phyloP scores from a whole-genome alignment of 2,113 vertebrate genomes.

The Gymnarchus niloticus region DNA sequence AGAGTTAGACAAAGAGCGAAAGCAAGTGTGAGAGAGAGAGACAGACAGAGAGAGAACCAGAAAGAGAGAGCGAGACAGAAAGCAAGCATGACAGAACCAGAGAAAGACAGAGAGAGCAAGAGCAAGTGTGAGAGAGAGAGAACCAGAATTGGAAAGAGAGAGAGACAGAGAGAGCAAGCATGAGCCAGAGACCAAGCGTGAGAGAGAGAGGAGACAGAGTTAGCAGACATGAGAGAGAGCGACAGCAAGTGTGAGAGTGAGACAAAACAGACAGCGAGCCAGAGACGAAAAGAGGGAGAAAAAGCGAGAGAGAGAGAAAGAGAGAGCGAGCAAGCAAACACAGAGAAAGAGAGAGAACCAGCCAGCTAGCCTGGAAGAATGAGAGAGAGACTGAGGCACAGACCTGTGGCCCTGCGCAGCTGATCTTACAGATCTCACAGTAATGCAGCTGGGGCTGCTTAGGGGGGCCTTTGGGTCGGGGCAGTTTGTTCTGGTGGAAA shows the following conservation, averaged over 20 bases:
- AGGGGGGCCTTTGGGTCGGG: slow-evolving; percentile 60
- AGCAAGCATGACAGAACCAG: not conserved
- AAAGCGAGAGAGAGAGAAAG: no score
- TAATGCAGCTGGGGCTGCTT: slow-evolving; percentile 71
- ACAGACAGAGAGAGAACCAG: no score
- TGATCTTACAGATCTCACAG: slow-evolving; percentile 79
- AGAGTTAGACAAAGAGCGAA: not conserved
- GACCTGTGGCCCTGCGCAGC: slow-evolving; percentile 80
- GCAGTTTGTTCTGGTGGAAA: slow-evolving; percentile 60
- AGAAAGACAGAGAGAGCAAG: not conserved
- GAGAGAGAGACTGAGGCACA: not conserved
- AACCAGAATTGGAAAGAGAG: no score
- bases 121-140: no score
- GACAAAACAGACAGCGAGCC: not conserved
- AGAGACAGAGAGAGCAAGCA: no score
- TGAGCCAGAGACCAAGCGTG: no score
- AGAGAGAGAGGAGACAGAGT: no score
- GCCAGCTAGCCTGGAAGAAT: not conserved
- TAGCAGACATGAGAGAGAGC: not conserved
- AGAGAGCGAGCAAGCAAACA: not conserved
- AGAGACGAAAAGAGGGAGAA: no score
- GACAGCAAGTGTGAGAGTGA: not conserved
- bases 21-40: no score
- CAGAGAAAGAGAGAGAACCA: not conserved
- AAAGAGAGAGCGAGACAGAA: no score